Conservation (phyloP, 1,140 invertebrate genomes). For the Drosophila truncata region DNA sequence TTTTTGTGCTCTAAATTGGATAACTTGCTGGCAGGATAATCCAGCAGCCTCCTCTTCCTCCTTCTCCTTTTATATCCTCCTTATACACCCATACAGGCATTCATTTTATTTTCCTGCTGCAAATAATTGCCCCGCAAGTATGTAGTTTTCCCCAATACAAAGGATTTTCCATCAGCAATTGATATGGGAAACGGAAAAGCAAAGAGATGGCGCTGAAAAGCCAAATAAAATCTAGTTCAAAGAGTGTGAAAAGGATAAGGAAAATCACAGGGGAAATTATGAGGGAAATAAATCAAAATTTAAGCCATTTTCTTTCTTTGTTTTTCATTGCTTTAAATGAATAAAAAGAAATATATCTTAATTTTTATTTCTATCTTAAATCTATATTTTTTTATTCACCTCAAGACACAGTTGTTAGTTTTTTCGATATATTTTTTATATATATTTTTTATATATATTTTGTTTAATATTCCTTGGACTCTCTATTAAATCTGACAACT, state of each 20-base stretch:
- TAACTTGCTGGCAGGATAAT: slow-evolving; percentile 28
- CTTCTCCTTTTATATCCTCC: not conserved
- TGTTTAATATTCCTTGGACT: not conserved
- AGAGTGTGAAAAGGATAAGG: not conserved
- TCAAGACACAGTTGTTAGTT: not conserved
- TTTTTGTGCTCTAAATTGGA: slow-evolving; percentile 22
- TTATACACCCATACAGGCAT: not conserved
- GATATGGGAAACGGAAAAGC: not conserved
- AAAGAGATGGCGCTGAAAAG: not conserved
- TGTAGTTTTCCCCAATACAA: slow-evolving; percentile 17
- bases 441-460: not conserved
- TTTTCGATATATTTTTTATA: too few relatives aligned
- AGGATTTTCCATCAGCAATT: slow-evolving; percentile 16
- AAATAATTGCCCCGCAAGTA: slow-evolving; percentile 29
- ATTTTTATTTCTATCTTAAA: too few relatives aligned
- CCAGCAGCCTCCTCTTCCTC: not conserved
- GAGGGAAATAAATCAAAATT: not conserved
- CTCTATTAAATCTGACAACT: not conserved
- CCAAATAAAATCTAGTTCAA: not conserved
- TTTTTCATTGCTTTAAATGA: not conserved
- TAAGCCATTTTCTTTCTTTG: not conserved
- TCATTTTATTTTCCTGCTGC: slow-evolving; percentile 11
- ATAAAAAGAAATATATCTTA: too few relatives aligned
- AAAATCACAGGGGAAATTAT: not conserved
- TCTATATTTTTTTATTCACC: too few relatives aligned